Conservation (phyloP, 2,888 invertebrate genomes). For the Melieria picta region DNA sequence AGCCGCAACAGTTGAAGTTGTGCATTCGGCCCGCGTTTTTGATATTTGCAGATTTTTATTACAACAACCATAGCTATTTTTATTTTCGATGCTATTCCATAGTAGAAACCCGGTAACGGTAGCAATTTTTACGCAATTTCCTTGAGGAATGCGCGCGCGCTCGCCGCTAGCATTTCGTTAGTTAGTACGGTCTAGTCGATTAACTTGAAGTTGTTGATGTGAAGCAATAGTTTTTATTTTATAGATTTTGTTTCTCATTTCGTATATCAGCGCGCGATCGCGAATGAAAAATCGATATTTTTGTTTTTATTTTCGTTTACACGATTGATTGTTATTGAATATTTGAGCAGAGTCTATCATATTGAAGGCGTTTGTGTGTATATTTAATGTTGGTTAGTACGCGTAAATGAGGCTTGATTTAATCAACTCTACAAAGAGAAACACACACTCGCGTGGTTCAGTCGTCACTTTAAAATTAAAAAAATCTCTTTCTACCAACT, state of each 20-base stretch:
- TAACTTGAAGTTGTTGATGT: slow-evolving; percentile 30
- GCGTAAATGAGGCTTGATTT: not conserved
- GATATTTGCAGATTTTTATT: not conserved
- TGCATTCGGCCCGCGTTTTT: not conserved
- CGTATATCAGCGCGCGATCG: not conserved
- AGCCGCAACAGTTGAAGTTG: not conserved
- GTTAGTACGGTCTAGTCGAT: slow-evolving; percentile 22
- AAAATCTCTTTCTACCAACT: not conserved
- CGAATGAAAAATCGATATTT: slow-evolving; percentile 1
- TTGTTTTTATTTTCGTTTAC: slow-evolving; percentile 18
- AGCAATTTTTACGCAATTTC: too few relatives aligned
- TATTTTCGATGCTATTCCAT: too few relatives aligned
- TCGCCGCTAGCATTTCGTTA: not conserved
- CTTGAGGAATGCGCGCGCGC: too few relatives aligned
- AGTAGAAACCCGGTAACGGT: too few relatives aligned
- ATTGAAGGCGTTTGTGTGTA: not conserved
- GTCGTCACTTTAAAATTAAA: too few relatives aligned
- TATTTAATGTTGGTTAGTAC: not conserved
- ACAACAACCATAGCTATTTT: too few relatives aligned
- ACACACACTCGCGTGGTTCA: too few relatives aligned
- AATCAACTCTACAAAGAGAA: too few relatives aligned
- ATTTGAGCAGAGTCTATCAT: slow-evolving; percentile 12
- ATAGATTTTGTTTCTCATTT: slow-evolving; percentile 16
- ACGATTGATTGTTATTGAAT: slow-evolving; percentile 25
- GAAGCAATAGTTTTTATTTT: slow-evolving; percentile 6